These are phyloP conservation scores for Brachionus sp. DNA, from an alignment of 1,140 invertebrate genomes.

Conservation along the genomic window DNA sequence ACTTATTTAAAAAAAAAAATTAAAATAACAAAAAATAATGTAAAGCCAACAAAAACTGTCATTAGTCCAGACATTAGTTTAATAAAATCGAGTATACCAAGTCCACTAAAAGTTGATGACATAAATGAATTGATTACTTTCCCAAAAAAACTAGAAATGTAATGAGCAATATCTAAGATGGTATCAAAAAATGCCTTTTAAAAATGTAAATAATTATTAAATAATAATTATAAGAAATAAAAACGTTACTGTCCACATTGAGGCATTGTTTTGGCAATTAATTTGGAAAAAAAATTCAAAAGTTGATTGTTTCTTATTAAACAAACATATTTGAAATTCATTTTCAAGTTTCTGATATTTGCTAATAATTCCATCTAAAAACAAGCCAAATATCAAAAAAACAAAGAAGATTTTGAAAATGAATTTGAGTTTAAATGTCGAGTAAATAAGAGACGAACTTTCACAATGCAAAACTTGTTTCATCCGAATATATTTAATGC, in stretches of 20 bases:
- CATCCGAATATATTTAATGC: background rate
- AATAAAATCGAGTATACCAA: background rate
- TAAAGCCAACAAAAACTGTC: background rate
- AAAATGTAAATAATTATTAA: background rate
- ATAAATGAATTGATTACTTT: background rate
- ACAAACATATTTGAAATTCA: background rate
- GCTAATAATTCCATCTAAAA: background rate
- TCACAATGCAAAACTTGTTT: background rate
- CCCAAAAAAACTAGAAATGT: background rate
- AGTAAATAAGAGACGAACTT: background rate
- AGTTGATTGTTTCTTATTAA: background rate
- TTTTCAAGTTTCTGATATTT: background rate
- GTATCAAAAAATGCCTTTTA: background rate
- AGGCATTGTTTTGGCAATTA: background rate
- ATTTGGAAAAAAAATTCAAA: background rate
- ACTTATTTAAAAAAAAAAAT: background rate
- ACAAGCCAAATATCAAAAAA: background rate
- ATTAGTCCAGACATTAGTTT: background rate
- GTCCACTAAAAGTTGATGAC: background rate
- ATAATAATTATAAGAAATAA: too few species aligned
- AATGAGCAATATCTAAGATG: background rate
- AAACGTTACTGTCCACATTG: background rate
- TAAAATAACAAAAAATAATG: background rate
- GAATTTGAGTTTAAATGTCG: background rate
- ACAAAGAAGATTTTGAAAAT: background rate